These are phyloP conservation scores for Papilio gigon DNA, from an alignment of 2,888 invertebrate species.

Conservation along the genomic window DNA sequence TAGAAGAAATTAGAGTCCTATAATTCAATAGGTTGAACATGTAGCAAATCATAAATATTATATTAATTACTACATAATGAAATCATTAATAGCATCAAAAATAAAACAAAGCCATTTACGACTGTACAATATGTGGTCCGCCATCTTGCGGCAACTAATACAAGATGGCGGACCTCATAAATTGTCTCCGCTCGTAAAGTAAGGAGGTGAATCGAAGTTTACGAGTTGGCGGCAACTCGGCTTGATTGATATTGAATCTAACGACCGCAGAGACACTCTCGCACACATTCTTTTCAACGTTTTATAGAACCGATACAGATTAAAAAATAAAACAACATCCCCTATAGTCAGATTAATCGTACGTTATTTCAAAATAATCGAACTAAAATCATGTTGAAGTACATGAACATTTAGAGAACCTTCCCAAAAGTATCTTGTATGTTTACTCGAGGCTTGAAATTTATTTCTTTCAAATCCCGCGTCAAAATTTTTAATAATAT, in stretches of 20 bases:
- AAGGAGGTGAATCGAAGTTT: constrained; percentile 54
- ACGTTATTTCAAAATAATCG: background rate
- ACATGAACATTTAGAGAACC: background rate
- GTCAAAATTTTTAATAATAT: background rate
- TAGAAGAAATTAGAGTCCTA: background rate
- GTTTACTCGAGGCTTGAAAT: background rate
- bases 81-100: constrained; percentile 31
- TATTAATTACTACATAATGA: background rate
- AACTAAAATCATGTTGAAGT: too few species aligned
- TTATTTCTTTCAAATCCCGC: background rate
- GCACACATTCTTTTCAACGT: constrained; percentile 27
- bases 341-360: background rate
- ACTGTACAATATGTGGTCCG: constrained; percentile 45
- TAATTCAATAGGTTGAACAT: background rate
- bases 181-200: constrained; percentile 59
- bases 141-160: constrained; percentile 51
- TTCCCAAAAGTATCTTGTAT: background rate
- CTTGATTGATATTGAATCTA: constrained; percentile 54
- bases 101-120: constrained; percentile 43
- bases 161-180: constrained; percentile 60
- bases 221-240: constrained; percentile 49
- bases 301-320: constrained; percentile 26
- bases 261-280: constrained; percentile 32
- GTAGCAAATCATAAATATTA: background rate
- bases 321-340: background rate